Conservation (phyloP, 2,888 invertebrate genomes). For the Agonum fuliginosum region DNA sequence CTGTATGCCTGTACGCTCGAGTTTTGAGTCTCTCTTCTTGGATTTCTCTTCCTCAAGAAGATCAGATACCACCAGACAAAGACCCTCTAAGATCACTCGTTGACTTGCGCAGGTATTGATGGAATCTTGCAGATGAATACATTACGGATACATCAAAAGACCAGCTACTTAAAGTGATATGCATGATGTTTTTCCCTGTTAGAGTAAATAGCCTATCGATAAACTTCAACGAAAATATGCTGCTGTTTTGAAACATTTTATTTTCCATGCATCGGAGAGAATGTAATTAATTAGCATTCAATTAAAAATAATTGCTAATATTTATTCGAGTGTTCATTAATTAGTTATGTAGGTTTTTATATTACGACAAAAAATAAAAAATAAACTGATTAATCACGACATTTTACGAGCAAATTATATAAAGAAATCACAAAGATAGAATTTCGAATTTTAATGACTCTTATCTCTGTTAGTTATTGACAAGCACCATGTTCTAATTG, state of each 20-base stretch:
- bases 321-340: neutral
- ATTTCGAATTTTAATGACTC: no score
- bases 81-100: slow-evolving; percentile 29
- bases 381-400: no score
- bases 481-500: no score
- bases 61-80: slow-evolving; percentile 45
- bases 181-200: slow-evolving; percentile 4
- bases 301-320: neutral
- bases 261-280: neutral
- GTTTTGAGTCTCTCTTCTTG: neutral
- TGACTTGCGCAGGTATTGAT: slow-evolving; percentile 46
- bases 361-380: neutral
- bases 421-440: no score
- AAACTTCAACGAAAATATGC: neutral
- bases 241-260: neutral
- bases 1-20: neutral
- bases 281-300: neutral
- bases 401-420: no score
- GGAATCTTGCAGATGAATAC: slow-evolving; percentile 44
- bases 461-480: no score
- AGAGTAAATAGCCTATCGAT: slow-evolving; percentile 2
- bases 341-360: neutral
- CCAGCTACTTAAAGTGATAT: slow-evolving; percentile 28
- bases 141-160: slow-evolving; percentile 29
- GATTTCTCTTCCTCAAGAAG: neutral